phyloP scores from a whole-genome alignment of 2,113 vertebrate species.

The Apteryx mantelli region DNA sequence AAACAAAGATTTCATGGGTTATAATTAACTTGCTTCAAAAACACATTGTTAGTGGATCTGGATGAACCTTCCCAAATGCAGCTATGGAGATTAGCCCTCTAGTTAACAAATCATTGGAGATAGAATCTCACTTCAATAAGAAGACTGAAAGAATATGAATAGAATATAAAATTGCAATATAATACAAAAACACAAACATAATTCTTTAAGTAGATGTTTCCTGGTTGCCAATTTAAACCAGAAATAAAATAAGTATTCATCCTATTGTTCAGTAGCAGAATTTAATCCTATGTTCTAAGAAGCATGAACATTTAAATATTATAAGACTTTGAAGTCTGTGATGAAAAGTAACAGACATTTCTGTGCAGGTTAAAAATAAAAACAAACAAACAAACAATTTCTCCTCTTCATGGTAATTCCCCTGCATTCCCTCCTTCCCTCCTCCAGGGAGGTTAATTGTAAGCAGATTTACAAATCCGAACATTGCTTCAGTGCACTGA shows the following conservation, averaged over 20 bases:
- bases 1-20: background rate
- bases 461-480: constrained; percentile 53
- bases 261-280: constrained; percentile 18
- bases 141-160: constrained; percentile 1
- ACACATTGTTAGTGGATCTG: background rate
- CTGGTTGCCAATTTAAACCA: constrained; percentile 9
- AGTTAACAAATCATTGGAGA: background rate
- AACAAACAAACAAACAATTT: background rate
- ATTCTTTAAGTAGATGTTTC: background rate
- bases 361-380: background rate
- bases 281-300: background rate
- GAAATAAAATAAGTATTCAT: constrained; percentile 36
- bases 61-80: background rate
- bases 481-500: constrained; percentile 20
- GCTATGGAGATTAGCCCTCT: background rate
- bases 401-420: constrained; percentile 5
- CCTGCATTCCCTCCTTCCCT: background rate
- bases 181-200: background rate
- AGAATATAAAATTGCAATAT: constrained; percentile 3
- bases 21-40: constrained; percentile 21
- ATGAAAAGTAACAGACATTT: constrained; percentile 21
- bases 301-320: background rate
- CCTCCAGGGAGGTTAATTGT: constrained; percentile 37
- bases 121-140: background rate
- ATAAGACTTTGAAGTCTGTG: background rate